phyloP scores from a whole-genome alignment of 2,888 invertebrate genomes.

The Gasteruption jaculator region DNA sequence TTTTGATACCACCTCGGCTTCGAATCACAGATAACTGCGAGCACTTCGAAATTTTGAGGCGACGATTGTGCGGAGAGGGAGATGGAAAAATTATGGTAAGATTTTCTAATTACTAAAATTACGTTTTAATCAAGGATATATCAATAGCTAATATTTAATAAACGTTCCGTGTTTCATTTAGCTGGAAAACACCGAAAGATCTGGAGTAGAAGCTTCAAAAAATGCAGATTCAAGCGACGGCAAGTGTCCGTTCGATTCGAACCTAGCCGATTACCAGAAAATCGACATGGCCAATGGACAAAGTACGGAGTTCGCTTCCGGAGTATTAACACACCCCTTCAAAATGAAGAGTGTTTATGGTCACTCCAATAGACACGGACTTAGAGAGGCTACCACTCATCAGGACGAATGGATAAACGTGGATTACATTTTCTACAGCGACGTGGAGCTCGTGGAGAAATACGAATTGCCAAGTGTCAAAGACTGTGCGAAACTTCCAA shows the following conservation, averaged over 20 bases:
- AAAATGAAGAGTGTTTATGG: conserved; percentile 67
- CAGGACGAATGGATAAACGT: conserved; percentile 77
- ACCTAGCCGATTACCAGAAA: conserved; percentile 28
- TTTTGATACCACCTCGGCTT: conserved; percentile 43
- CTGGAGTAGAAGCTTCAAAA: conserved; percentile 5
- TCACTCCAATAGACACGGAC: conserved; percentile 51
- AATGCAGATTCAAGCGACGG: no score
- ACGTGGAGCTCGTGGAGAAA: conserved; percentile 40
- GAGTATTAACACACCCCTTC: conserved; percentile 63
- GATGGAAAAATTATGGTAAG: conserved; percentile 30
- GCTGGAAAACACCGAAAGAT: conserved; percentile 30
- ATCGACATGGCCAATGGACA: conserved; percentile 34
- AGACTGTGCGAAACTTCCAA: conserved; percentile 57
- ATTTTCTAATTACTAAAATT: conserved; percentile 21
- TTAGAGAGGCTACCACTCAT: conserved; percentile 68
- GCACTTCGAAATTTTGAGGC: conserved; percentile 54
- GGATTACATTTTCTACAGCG: conserved; percentile 89
- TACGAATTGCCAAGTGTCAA: conserved; percentile 64
- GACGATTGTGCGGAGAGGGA: conserved; percentile 48
- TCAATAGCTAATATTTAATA: conserved; percentile 3
- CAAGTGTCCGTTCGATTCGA: no score
- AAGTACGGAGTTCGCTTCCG: conserved; percentile 56
- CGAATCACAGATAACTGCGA: conserved; percentile 60
- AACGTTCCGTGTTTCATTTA: no score
- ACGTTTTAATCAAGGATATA: conserved; percentile 1